phyloP scores from a whole-genome alignment of 1,140 invertebrate genomes.

The Euura saliciscinereae region DNA sequence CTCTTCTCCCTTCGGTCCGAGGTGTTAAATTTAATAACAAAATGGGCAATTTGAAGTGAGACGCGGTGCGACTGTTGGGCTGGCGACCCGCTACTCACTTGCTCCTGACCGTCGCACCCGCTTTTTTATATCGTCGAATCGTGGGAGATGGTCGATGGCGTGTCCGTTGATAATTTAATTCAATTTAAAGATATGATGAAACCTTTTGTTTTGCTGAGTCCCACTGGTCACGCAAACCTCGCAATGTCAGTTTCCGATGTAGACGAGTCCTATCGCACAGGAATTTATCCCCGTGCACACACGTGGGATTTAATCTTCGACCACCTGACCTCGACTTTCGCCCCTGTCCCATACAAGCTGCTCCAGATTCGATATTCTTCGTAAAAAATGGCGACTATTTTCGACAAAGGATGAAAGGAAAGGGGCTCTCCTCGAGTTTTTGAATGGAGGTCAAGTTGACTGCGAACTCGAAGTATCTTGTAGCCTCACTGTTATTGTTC shows the following conservation, averaged over 20 bases:
- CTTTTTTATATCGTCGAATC: conserved; percentile 47
- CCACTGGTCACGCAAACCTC: conserved; percentile 46
- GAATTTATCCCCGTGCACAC: background rate
- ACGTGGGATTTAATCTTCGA: background rate
- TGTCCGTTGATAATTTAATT: conserved; percentile 57
- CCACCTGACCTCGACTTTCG: background rate
- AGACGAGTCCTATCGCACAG: conserved; percentile 14
- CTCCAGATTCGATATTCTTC: background rate
- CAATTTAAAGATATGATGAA: conserved; percentile 54
- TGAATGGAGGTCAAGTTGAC: background rate
- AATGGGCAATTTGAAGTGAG: conserved; percentile 49
- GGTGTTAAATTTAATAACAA: conserved; percentile 9
- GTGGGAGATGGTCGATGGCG: conserved; percentile 45
- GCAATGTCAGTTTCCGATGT: conserved; percentile 16
- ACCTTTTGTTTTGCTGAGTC: conserved; percentile 54
- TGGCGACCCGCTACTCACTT: conserved; percentile 57
- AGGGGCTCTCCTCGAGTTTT: too few relatives aligned
- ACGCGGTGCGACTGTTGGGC: conserved; percentile 45
- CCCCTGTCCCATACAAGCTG: background rate
- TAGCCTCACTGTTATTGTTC: background rate
- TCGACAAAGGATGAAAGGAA: background rate
- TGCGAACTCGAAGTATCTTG: background rate
- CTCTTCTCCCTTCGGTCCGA: conserved; percentile 17
- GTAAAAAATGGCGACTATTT: background rate
- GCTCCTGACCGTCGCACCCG: conserved; percentile 31